These are phyloP conservation scores for Poicephalus gulielmi DNA, from an alignment of 2,113 vertebrate species.

Conservation along the genomic window DNA sequence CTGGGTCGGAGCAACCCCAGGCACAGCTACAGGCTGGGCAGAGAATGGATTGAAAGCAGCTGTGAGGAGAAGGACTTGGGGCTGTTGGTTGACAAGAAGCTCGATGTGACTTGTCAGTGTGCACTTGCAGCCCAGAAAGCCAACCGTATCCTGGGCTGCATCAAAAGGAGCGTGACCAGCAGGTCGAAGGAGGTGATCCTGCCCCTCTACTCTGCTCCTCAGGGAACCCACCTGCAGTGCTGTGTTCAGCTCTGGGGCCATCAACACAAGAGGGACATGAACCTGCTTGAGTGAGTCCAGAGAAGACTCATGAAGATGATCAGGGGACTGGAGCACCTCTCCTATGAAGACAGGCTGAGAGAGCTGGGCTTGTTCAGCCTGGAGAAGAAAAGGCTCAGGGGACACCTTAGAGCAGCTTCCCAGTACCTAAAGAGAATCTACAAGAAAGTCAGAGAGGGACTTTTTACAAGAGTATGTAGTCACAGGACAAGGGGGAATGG, in stretches of 20 bases:
- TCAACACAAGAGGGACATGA: background rate
- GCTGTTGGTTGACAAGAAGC: no score
- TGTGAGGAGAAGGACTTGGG: no score
- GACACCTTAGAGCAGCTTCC: background rate
- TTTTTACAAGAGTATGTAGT: background rate
- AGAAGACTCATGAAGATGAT: background rate
- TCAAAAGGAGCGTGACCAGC: no score
- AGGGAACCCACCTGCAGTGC: background rate
- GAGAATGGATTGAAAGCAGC: no score
- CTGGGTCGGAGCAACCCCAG: no score
- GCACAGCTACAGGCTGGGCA: no score
- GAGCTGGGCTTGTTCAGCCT: background rate
- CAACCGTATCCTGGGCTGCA: no score
- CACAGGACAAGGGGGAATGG: background rate
- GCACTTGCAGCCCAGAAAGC: no score
- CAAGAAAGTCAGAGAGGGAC: background rate
- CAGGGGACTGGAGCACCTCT: background rate
- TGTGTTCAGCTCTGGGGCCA: background rate
- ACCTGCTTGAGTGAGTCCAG: background rate
- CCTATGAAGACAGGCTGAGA: background rate
- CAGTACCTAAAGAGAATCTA: background rate
- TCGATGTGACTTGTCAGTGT: no score
- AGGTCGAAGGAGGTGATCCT: no score
- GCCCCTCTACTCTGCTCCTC: no score
- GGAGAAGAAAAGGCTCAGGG: background rate